Base-by-base conservation (phyloP, 2,888 invertebrate species). In the Lamproptera curius region DNA sequence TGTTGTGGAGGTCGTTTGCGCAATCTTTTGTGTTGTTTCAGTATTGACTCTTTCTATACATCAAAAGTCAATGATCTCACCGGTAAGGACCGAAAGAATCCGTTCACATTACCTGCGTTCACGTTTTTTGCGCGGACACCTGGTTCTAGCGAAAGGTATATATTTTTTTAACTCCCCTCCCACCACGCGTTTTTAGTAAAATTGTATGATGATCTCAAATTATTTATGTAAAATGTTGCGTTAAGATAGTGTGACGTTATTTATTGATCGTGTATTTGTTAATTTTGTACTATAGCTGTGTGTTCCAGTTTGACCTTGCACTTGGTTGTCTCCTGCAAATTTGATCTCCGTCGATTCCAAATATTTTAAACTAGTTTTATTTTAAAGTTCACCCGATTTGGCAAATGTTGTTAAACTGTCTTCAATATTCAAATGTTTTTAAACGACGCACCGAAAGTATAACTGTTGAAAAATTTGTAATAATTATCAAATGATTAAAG, bases 131-230 rank as follows among this genome's bases (percentile, higher is more conserved):
- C 58, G 50, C 55, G 61, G 69, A 65, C 82, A 82, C 81, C 78
- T 81, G 84, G 81, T 70, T 65, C 55, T 59, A 63, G 58, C 70
- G 69, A 71, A 70, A 55, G 50, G 20, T 5, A 20, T 11, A 31
- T 63, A 69, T 68, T 63, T 64, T 61, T 45, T 52, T 52, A 35
- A 46, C 55, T 46, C 36, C 33, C 48, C 45, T 50, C 53, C 52
- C 46, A 45, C 46, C 55, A 56, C 57, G 58, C 65, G 63, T 60
- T 56, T 56, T 26, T 70, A 70, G 67, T 62, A 70, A 69, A 76
- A 75, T 72, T 76, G 76, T 74, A 73, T 70, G 79, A 73, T 86
- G 86, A 87, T 87, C 86, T 87, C 86, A 86, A 79, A 79, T 82
- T 83, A 79, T 83, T 82, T 80, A 82, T 77, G 70, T 80, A 67